Evolutionary conservation across 2,113 vertebrate species (phyloP), one percentile per base, ranked within the genome.

Genomic region (Speoplatyrhinus poulsoni): DNA sequence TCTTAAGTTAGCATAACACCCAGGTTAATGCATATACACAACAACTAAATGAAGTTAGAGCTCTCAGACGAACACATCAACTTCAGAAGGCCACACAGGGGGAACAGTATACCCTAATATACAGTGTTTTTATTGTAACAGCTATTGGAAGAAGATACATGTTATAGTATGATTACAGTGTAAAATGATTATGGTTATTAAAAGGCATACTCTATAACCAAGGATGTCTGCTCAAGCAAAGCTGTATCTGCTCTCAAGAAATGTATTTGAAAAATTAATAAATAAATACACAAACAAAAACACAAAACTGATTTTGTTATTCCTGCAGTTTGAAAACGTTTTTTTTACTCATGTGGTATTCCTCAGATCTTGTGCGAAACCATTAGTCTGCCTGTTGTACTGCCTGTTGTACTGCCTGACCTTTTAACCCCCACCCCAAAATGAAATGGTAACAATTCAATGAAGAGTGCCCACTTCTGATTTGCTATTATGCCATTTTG

Each of bases 1-100:
- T 13, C 72, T 64, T 48, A 69, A 71, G 78, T 87, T 83, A 80
- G 73, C 75, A 86, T 86, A 85, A 65, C 73, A 77, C 59, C 83
- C 47, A 75, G 66, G 55, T 80, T 65, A 79, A 61, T 73, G 64
- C 69, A 79, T 72, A 59, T 48, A 68, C 17, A 62, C 81, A 87
- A 81, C 83, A 81, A 65, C 66, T 76, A 86, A 77, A 55, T 65
- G 15, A 1, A 65, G 81, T 84, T 85, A 50, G 73, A 55, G 9
- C 54, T 55, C 16, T 49, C 63, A 88, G 82, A 60, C 59, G 16
- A 32, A 88, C 83, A 85, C 77, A 82, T 48, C 33, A 65, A 58
- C 74, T 57, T 82, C 74, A 56, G 63, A 84, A 80, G 36, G 57
- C 56, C 60, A 46, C 59, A 60, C 9, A 7, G 12, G 56, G 73